Conservation (phyloP, 2,113 vertebrate species). For the Amphilophus citrinellus region DNA sequence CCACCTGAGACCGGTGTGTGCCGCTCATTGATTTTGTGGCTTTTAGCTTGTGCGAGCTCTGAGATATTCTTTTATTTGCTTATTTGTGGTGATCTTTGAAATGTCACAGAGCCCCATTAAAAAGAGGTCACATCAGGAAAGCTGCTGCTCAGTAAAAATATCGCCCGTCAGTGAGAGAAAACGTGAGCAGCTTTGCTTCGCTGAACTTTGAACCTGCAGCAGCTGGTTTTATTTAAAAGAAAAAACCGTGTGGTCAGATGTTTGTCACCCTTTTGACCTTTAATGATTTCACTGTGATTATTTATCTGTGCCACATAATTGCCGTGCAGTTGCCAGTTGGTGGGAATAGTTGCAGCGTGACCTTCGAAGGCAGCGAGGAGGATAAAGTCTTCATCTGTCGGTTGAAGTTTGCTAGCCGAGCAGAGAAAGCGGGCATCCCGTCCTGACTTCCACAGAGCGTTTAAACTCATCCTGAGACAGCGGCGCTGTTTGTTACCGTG, state of each 20-base stretch:
- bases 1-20: background rate
- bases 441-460: too few species aligned
- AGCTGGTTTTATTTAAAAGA: background rate
- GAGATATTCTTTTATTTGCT: background rate
- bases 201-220: background rate
- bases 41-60: background rate
- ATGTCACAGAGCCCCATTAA: background rate
- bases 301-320: accelerated
- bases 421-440: too few species aligned
- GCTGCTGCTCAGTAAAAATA: accelerated
- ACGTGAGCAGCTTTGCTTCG: accelerated
- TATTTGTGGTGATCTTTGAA: background rate
- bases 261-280: background rate
- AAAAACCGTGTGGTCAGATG: background rate
- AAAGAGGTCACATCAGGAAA: background rate
- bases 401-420: background rate
- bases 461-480: background rate
- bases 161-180: background rate
- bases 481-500: too few species aligned
- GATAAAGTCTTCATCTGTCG: background rate
- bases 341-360: background rate
- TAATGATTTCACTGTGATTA: background rate
- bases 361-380: too few species aligned
- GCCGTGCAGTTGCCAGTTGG: background rate
- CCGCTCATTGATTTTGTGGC: background rate